Evolutionary conservation across 2,888 invertebrate genomes (phyloP).

Genomic region (Scrobipalpa costella): DNA sequence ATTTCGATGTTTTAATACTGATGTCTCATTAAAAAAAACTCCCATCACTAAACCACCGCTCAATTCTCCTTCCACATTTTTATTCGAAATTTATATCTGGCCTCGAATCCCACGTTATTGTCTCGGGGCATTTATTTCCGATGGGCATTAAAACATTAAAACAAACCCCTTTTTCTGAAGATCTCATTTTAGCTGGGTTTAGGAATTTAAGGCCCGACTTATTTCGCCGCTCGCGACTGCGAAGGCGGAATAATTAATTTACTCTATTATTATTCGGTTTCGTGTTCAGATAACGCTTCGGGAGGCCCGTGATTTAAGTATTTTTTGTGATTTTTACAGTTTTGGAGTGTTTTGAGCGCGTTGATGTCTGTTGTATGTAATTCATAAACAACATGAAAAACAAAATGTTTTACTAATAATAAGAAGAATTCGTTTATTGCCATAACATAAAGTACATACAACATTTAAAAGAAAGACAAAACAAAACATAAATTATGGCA

Average conservation of each 20-base stretch:
- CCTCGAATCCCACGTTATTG: slow-evolving; percentile 79
- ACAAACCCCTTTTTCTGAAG: slow-evolving; percentile 78
- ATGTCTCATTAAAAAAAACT: too few species aligned
- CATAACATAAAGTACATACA: too few species aligned
- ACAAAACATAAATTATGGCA: too few species aligned
- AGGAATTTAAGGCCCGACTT: slow-evolving; percentile 75
- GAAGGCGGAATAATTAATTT: slow-evolving; percentile 76
- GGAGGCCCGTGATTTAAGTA: slow-evolving; percentile 12
- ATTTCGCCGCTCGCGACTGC: slow-evolving; percentile 47
- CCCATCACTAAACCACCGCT: slow-evolving; percentile 45
- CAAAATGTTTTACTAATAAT: not conserved
- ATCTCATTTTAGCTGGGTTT: slow-evolving; percentile 81
- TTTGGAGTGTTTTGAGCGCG: not conserved
- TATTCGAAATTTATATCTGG: slow-evolving; percentile 78
- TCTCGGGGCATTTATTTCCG: slow-evolving; percentile 77
- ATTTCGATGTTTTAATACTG: too few species aligned
- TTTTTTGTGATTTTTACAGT: not conserved
- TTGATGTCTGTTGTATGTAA: slow-evolving; percentile 10
- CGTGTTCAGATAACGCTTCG: slow-evolving; percentile 66
- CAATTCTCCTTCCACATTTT: slow-evolving; percentile 64
- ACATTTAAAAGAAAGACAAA: too few species aligned
- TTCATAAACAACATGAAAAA: not conserved
- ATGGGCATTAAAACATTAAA: slow-evolving; percentile 81
- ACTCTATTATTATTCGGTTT: slow-evolving; percentile 70
- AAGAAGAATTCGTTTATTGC: too few species aligned